Conservation (phyloP, 64 coral and sea anemone genomes). For the Trachythela sp. region DNA sequence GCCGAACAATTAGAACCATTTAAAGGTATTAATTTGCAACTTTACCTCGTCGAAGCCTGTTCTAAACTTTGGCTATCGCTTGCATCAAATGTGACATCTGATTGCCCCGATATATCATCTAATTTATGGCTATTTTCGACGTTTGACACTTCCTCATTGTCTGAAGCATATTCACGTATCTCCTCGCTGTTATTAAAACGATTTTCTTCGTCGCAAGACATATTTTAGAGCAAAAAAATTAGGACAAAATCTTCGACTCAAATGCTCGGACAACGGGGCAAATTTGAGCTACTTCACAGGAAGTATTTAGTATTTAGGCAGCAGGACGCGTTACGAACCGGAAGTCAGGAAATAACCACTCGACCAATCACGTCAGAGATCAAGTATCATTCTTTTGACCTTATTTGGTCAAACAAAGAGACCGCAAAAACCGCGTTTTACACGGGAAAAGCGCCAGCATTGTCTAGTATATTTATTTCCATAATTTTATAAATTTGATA, state of each 20-base stretch:
- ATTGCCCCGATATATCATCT: not conserved
- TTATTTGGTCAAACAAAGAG: not conserved
- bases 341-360: not conserved
- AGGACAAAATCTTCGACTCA: not conserved
- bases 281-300: not conserved
- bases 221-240: not conserved
- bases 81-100: not conserved
- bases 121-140: not conserved
- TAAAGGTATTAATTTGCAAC: not conserved
- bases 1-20: not conserved
- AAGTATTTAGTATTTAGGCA: not conserved
- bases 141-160: not conserved
- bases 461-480: no score
- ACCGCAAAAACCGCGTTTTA: not conserved
- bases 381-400: not conserved
- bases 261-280: not conserved
- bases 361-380: not conserved
- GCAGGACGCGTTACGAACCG: not conserved
- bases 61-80: not conserved
- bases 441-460: no score
- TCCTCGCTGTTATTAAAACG: not conserved
- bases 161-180: not conserved
- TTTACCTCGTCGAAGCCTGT: not conserved
- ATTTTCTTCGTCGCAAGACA: not conserved
- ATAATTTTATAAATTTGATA: no score